Percentiles rank a stretch among this genome's conserved stretches.
phyloP scores from a whole-genome alignment of 2,797 vertebrate species.

The Pteropus rufus region DNA sequence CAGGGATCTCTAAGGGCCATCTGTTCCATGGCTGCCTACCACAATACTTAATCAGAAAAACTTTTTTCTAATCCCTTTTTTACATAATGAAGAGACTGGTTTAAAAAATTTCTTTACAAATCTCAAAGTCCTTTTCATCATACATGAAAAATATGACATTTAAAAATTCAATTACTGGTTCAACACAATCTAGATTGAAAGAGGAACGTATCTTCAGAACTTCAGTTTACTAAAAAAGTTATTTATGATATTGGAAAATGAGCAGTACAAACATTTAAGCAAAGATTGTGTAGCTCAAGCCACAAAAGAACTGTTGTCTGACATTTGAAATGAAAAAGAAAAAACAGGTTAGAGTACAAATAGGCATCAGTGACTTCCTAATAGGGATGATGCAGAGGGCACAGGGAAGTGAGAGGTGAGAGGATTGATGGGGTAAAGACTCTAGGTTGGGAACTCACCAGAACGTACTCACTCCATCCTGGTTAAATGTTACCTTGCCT shows the following conservation, averaged over 20 bases:
- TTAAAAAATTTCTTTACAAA: background rate
- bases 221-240: background rate
- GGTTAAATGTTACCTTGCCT: background rate
- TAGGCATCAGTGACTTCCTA: background rate
- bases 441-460: background rate
- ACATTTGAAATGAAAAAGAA: background rate
- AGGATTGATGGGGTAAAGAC: background rate
- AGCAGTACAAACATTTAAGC: background rate
- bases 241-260: background rate
- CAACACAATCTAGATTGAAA: background rate
- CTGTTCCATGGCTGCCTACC: background rate
- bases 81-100: background rate
- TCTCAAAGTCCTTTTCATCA: background rate
- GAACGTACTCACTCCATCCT: background rate
- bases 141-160: background rate
- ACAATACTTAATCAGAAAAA: background rate
- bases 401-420: background rate
- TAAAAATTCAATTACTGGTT: background rate
- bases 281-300: background rate
- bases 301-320: background rate
- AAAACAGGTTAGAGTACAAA: background rate
- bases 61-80: background rate
- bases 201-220: background rate
- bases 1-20: background rate
- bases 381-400: background rate